These are phyloP conservation scores for Notospermus geniculatus DNA, from an alignment of 1,140 invertebrate genomes.

Conservation along the genomic window DNA sequence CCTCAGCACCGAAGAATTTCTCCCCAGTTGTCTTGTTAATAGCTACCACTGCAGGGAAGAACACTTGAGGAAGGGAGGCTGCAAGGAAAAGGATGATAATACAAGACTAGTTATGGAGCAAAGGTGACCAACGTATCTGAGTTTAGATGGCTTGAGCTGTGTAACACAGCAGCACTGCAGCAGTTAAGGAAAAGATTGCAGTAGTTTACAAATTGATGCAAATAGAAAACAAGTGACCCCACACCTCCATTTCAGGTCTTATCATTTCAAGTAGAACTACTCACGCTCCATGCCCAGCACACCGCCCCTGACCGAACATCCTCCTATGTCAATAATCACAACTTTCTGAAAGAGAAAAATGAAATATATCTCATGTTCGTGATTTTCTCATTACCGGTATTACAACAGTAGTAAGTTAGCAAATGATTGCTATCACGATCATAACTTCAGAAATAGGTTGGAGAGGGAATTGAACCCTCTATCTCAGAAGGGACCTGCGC, in stretches of 20 bases:
- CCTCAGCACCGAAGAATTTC: slow-evolving; percentile 60
- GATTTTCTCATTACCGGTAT: slow-evolving; percentile 21
- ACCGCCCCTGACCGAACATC: slow-evolving; percentile 63
- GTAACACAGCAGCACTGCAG: too few relatives aligned
- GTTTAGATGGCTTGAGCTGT: too few relatives aligned
- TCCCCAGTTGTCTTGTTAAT: slow-evolving; percentile 53
- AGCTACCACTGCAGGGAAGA: slow-evolving; percentile 63
- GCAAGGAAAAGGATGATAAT: slow-evolving; percentile 16
- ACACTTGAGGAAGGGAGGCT: slow-evolving; percentile 62
- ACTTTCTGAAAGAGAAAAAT: slow-evolving; percentile 49
- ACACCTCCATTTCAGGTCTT: too few relatives aligned
- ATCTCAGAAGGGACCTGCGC: too few relatives aligned
- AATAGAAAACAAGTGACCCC: too few relatives aligned
- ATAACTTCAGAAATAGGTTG: too few relatives aligned
- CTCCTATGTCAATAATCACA: slow-evolving; percentile 64
- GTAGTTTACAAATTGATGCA: too few relatives aligned
- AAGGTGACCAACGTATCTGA: too few relatives aligned
- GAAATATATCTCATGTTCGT: slow-evolving; percentile 21
- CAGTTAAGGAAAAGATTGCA: too few relatives aligned
- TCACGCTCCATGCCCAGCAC: slow-evolving; percentile 61
- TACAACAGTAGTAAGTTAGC: slow-evolving; percentile 31
- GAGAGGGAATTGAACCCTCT: too few relatives aligned
- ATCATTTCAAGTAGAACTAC: too few relatives aligned
- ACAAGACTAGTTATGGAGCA: not conserved
- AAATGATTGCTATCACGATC: too few relatives aligned